These are phyloP conservation scores for Loxodonta africana DNA, from an alignment of 2,113 vertebrate species.

Conservation along the genomic window DNA sequence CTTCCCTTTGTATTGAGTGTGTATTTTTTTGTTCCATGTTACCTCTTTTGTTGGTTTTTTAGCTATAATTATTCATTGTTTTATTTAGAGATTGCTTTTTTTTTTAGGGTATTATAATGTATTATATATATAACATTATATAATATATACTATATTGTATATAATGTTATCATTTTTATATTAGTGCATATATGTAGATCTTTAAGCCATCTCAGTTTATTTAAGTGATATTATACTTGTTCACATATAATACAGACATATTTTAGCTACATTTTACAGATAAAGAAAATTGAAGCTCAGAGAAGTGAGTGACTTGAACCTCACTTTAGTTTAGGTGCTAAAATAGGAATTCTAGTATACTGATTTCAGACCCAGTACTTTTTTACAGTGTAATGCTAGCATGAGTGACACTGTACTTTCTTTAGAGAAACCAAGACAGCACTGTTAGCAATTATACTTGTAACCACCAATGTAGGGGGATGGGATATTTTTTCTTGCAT, in stretches of 20 bases:
- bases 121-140: neutral
- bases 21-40: neutral
- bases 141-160: no score
- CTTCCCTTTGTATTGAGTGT: neutral
- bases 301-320: neutral
- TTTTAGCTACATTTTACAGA: neutral
- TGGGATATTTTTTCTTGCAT: neutral
- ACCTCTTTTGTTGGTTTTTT: neutral
- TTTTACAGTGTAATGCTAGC: neutral
- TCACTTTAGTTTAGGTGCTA: neutral
- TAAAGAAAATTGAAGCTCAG: neutral
- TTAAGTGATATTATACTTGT: neutral
- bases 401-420: neutral
- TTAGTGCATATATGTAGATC: neutral
- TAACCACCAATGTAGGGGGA: neutral
- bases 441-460: neutral
- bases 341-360: neutral
- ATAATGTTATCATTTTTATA: neutral
- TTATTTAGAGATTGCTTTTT: neutral
- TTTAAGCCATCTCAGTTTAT: neutral
- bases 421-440: neutral
- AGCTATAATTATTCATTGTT: neutral
- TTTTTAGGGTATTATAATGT: neutral
- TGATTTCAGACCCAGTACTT: neutral
- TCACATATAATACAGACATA: neutral